Evolutionary conservation across 1,140 invertebrate species (phyloP).

Genomic region (Drosophila sucinea): DNA sequence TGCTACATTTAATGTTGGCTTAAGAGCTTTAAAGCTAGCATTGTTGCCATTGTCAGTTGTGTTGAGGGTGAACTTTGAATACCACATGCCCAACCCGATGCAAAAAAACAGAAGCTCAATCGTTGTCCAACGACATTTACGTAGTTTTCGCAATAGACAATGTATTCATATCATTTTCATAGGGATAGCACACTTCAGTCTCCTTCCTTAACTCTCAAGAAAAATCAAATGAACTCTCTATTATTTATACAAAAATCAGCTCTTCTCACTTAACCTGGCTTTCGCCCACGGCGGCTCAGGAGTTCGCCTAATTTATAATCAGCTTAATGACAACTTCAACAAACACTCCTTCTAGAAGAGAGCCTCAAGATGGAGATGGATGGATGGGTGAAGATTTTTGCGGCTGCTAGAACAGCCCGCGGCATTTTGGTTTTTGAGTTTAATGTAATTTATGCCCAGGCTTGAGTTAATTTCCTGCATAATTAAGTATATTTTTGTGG

Average conservation of each 20-base stretch:
- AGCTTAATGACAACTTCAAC: slow-evolving; percentile 76
- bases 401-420: slow-evolving; percentile 50
- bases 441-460: slow-evolving; percentile 72
- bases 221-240: slow-evolving; percentile 6
- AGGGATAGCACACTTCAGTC: not conserved
- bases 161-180: too few species aligned
- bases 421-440: slow-evolving; percentile 71
- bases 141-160: not conserved
- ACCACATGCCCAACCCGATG: not conserved
- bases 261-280: slow-evolving; percentile 26
- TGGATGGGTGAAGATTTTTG: slow-evolving; percentile 28
- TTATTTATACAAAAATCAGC: slow-evolving; percentile 26
- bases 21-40: slow-evolving; percentile 83
- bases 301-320: slow-evolving; percentile 76
- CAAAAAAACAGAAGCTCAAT: not conserved
- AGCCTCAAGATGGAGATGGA: not conserved
- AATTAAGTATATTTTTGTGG: slow-evolving; percentile 67
- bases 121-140: not conserved
- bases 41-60: slow-evolving; percentile 68
- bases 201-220: not conserved
- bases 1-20: slow-evolving; percentile 83
- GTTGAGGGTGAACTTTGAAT: slow-evolving; percentile 34
- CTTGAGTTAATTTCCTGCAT: slow-evolving; percentile 73
- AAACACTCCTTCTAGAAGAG: slow-evolving; percentile 36
- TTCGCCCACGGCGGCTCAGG: slow-evolving; percentile 16